Evolutionary conservation across 2,113 vertebrate species (phyloP), one percentile per base, ranked within the genome.

Genomic region (Calidris pygmaea): DNA sequence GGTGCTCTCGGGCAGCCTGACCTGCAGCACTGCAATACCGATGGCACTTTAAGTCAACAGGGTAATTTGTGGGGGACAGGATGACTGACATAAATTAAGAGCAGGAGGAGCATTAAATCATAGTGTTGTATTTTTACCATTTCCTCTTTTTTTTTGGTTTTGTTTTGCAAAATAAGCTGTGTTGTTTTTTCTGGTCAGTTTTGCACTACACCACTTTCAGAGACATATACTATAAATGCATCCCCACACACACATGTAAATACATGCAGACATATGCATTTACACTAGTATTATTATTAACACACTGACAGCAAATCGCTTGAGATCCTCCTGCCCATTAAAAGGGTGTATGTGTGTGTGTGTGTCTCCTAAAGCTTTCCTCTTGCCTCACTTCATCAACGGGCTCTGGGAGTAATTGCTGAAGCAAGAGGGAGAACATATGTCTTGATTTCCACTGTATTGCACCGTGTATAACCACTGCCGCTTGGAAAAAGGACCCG

Each of bases 371-470:
- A 23, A 50, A 78, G 81, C 60, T 56, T 19, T 67, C 30, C 35
- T 65, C 80, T 55, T 75, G 66, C 89, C 73, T 75, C 47, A 35
- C 56, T 82, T 94, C 89, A 53, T 68, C 89, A 34, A 41, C 84
- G 77, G 58, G 74, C 91, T 75, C 67, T 80, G 66, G 78, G 86
- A 96, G 74, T 75, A 91, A 95, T 89, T 65, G 71, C 87, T 94
- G 91, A 89, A 72, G 84, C 70, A 60, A 82, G 70, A 79, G 66
- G 48, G 89, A 76, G 60, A 87, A 60, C 93, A 65, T 94, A 89
- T 62, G 81, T 95, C 85, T 85, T 83, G 91, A 93, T 95, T 96
- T 96, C 58, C 70, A 45, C 84, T 72, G 84, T 71, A 37, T 21
- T 68, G 77, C 87, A 48, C 84, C 0, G 2, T 84, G 71, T 19